Base-by-base conservation (phyloP, 64 coral and sea anemone genomes). In the Pocillopora verrucosa region DNA sequence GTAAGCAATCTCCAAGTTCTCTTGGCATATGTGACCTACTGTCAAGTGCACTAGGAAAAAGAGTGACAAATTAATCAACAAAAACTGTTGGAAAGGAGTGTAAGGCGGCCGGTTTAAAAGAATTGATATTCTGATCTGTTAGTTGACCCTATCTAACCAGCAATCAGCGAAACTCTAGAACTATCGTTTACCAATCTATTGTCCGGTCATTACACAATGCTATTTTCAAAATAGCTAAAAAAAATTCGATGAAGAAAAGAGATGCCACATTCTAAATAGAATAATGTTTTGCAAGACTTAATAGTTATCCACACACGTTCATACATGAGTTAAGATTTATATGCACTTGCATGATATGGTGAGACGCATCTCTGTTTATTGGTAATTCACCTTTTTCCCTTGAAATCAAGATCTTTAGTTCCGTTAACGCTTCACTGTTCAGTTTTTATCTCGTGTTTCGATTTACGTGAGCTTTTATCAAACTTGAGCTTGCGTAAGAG, bases 371-470 rank as follows among this genome's bases (percentile, higher is more conserved):
- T 69, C 65, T 19, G 20, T 69, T 19, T 69, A 59, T 77, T 59
- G 10, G 34, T 1, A 83, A 83, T n/a, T 83, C 61, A 83, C 26
- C 80, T 37, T 11, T 63, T 80, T 25, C 78, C 78, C 30, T 14
- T 16, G 25, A 62, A 61, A 61, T 36, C 24, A 9, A 67, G 17
- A 65, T 65, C 30, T 38, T 67, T 11, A 14, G 41, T 51, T 51
- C 41, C 41, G 41, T 51, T 51, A 51, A 51, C 41, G 36, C 7
- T 77, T 4, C 20, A 16, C 38, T 77, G 19, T 77, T 77, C 38
- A 77, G 36, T 77, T 20, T 77, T 77, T 7, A 77, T 19, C 36
- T 77, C 75, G 75, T 20, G 75, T 56, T 41, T 56, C 34, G 10
- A 10, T 38, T 14, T 45, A 77, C 20, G 10, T 69, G 20, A n/a